Percentiles rank a stretch among this genome's conserved stretches.
These are phyloP conservation scores for Lophotis ruficrista DNA, from an alignment of 2,113 vertebrate species.

Conservation along the genomic window DNA sequence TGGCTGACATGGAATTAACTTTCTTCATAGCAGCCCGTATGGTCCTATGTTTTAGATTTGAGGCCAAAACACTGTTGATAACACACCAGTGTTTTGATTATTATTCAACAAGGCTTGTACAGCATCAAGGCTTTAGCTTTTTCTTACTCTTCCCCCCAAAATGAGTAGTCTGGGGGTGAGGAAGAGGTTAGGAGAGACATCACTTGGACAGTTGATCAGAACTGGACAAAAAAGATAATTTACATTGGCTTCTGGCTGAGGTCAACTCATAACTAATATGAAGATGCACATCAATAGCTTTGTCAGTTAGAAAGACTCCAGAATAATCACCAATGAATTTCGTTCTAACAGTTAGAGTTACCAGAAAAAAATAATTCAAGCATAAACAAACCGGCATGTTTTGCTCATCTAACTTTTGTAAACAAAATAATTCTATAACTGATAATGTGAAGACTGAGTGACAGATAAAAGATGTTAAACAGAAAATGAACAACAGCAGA, in stretches of 20 bases:
- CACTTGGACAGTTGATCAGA: not conserved
- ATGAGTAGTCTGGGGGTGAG: not conserved
- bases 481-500: not conserved
- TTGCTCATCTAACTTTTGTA: not conserved
- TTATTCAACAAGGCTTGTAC: not conserved
- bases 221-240: not conserved
- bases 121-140: not conserved
- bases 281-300: not conserved
- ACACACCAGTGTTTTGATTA: not conserved
- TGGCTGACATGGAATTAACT: not conserved
- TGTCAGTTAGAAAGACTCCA: not conserved
- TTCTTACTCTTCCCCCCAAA: rapidly evolving
- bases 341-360: not conserved
- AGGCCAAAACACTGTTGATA: not conserved
- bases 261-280: not conserved
- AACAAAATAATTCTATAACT: not conserved
- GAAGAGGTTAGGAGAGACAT: not conserved
- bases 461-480: not conserved
- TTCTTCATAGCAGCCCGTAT: rapidly evolving
- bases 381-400: not conserved
- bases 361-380: not conserved
- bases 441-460: not conserved
- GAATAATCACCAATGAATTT: not conserved
- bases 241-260: not conserved
- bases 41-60: not conserved